These are phyloP conservation scores for Lophius piscatorius DNA, from an alignment of 2,113 vertebrate genomes.

Conservation along the genomic window DNA sequence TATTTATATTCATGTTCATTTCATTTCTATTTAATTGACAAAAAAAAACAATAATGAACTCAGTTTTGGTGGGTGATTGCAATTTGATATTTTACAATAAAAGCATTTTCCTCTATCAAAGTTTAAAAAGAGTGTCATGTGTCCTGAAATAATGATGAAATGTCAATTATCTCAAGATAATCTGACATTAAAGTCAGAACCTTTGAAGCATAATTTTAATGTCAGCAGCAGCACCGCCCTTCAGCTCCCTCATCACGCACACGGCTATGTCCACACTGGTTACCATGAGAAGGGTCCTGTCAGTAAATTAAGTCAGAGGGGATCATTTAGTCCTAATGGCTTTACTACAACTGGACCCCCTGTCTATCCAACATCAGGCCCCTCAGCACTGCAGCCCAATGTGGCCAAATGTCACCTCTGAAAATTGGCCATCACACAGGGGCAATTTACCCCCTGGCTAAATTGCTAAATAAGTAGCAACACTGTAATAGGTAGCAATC, in stretches of 20 bases:
- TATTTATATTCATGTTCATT: no score
- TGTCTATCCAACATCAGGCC: conserved; percentile 67
- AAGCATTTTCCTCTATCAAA: no score
- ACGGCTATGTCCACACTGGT: conserved; percentile 38
- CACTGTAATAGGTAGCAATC: conserved; percentile 85
- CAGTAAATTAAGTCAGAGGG: conserved; percentile 66
- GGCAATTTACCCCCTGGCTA: conserved; percentile 76
- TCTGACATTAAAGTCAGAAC: no score
- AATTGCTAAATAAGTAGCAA: conserved; percentile 86
- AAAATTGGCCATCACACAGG: conserved; percentile 78
- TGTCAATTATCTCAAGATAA: no score
- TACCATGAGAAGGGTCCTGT: conserved; percentile 54
- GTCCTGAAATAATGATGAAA: no score
- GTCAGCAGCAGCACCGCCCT: conserved; percentile 9
- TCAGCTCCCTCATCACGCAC: conserved; percentile 32
- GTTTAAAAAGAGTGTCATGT: no score
- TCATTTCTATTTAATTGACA: no score
- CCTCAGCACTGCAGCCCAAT: conserved; percentile 56
- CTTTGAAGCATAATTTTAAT: no score
- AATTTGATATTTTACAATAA: no score
- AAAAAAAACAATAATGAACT: no score
- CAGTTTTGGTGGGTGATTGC: no score
- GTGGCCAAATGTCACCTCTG: conserved; percentile 78
- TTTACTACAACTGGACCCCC: conserved; percentile 65
- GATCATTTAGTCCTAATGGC: conserved; percentile 78